These are phyloP conservation scores for Drosophila bifasciata DNA, from an alignment of 1,140 invertebrate genomes.

Conservation along the genomic window DNA sequence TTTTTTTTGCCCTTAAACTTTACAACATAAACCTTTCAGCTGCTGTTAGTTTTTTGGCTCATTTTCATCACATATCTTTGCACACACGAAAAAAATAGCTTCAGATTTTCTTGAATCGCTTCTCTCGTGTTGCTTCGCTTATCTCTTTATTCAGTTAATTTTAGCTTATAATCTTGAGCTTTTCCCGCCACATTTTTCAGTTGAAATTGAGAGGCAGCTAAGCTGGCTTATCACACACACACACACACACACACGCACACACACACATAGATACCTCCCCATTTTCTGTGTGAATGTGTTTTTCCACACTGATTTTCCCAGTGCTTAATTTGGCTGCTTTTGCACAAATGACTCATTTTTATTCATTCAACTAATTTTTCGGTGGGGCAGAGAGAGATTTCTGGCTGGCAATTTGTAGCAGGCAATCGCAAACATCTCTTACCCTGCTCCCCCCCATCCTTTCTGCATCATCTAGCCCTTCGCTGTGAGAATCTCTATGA, in stretches of 20 bases:
- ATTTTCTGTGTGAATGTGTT: constrained; percentile 25
- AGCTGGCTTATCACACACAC: constrained; percentile 46
- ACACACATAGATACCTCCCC: constrained; percentile 4
- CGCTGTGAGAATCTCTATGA: constrained; percentile 9
- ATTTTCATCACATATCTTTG: neutral
- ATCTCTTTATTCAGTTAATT: constrained; percentile 16
- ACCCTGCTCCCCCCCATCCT: constrained; percentile 24
- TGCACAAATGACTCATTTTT: constrained; percentile 70
- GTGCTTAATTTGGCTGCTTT: constrained; percentile 59
- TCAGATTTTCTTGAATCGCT: neutral
- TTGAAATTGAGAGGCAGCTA: constrained; percentile 13
- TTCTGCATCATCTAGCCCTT: constrained; percentile 15
- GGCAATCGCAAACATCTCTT: constrained; percentile 42
- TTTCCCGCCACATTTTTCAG: constrained; percentile 26
- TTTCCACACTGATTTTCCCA: constrained; percentile 38
- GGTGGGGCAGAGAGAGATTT: constrained; percentile 6
- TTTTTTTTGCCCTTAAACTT: constrained; percentile 1
- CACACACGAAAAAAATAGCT: neutral
- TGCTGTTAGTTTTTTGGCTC: neutral
- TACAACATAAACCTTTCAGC: neutral
- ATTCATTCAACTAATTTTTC: constrained; percentile 73
- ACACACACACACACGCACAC: constrained; percentile 29
- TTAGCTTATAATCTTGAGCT: constrained; percentile 22
- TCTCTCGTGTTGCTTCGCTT: neutral
- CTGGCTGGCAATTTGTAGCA: constrained; percentile 47